These are phyloP conservation scores for Nephrotoma flavescens DNA, from an alignment of 2,888 invertebrate species.

Conservation along the genomic window DNA sequence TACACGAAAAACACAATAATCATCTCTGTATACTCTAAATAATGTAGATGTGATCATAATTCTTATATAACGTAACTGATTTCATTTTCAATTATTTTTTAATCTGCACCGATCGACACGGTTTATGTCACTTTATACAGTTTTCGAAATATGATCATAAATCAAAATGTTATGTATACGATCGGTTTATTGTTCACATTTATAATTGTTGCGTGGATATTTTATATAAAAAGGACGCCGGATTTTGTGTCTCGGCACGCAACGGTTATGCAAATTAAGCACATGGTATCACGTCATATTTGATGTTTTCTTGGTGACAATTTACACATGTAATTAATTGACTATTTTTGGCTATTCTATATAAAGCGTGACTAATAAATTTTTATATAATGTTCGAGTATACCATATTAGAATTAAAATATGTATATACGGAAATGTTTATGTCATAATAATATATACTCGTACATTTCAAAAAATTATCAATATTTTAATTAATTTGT, in stretches of 20 bases:
- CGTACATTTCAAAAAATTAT: too few relatives aligned
- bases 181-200: not conserved
- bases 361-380: not conserved
- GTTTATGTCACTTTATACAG: not conserved
- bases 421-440: not conserved
- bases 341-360: not conserved
- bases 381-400: not conserved
- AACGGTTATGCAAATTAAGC: not conserved
- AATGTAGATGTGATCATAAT: not conserved
- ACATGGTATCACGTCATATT: not conserved
- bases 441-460: not conserved
- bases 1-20: not conserved
- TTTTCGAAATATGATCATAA: not conserved
- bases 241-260: not conserved
- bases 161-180: not conserved
- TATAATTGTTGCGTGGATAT: not conserved
- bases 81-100: not conserved
- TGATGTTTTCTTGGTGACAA: not conserved
- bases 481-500: not conserved
- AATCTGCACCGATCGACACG: not conserved
- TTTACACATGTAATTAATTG: not conserved
- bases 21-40: not conserved
- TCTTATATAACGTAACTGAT: not conserved
- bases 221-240: not conserved
- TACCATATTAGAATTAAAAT: not conserved